These are phyloP conservation scores for Torymus auratus DNA, from an alignment of 2,888 invertebrate genomes.

Conservation along the genomic window DNA sequence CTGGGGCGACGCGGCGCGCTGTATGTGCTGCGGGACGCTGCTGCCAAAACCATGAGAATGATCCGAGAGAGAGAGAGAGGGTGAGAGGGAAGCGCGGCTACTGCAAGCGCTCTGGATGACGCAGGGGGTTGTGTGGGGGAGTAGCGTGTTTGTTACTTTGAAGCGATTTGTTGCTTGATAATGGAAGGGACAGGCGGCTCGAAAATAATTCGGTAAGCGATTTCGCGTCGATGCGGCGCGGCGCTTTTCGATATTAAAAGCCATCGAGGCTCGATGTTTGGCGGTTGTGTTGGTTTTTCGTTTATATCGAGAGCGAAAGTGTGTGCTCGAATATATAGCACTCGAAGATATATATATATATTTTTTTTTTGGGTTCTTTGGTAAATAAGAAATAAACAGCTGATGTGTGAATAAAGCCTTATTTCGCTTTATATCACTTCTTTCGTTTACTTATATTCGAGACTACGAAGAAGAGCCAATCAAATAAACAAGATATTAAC, in stretches of 20 bases:
- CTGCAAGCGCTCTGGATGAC: background rate
- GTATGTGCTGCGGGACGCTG: constrained; percentile 35
- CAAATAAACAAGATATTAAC: too few relatives aligned
- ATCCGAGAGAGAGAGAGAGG: constrained; percentile 12
- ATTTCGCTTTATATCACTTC: too few relatives aligned
- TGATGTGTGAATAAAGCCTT: too few relatives aligned
- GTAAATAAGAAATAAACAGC: too few relatives aligned
- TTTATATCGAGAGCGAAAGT: too few relatives aligned
- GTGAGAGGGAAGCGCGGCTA: constrained; percentile 7
- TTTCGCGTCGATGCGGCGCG: background rate
- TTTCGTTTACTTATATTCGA: too few relatives aligned
- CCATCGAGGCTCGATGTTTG: background rate
- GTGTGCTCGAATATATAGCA: too few relatives aligned
- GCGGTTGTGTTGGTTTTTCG: background rate
- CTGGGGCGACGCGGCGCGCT: constrained; percentile 68
- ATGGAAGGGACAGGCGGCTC: background rate
- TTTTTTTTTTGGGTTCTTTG: too few relatives aligned
- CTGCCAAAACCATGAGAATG: constrained; percentile 48
- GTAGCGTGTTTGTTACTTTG: constrained; percentile 4
- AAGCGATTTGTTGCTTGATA: background rate
- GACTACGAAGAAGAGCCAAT: too few relatives aligned
- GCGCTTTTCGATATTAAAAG: background rate
- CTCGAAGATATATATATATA: too few relatives aligned
- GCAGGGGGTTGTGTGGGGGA: too few relatives aligned
- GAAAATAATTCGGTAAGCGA: background rate